Evolutionary conservation across 2,888 invertebrate genomes (phyloP), one percentile per base, ranked within the genome.

Genomic region (Drosophila birchii): DNA sequence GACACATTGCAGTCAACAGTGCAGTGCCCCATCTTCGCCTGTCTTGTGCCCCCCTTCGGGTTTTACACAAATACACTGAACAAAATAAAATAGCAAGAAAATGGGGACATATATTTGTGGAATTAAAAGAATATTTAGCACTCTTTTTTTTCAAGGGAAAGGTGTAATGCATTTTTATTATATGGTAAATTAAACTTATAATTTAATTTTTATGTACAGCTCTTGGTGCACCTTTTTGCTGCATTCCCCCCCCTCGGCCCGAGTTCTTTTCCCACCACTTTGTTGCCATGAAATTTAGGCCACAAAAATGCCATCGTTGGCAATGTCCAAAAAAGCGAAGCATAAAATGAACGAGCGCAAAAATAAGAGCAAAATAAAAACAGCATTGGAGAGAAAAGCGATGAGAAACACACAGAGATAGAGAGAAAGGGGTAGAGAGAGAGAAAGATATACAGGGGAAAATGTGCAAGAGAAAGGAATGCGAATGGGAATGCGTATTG

Each of bases 241-340:
- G 26, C 34, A 26, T n/a, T n/a, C n/a, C n/a, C 26, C 32, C 20
- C 34, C 16, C 34, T 5, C 32, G 5, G 2, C 20, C 41, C 36
- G 29, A 34, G 3, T 4, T 8, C 5, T 36, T 51, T 36, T 7
- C 18, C 41, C 29, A 4, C 26, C 38, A 26, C 56, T 59, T 39
- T 43, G 60, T 64, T 79, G 77, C 74, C 72, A 69, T 75, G 80
- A 81, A 81, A 85, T 85, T 83, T 86, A 86, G 88, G 89, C 88
- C 89, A 89, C 86, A 86, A 86, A 88, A 88, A 87, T 84, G 86
- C 79, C 87, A 86, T 78, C 82, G 82, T 76, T 81, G 80, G 82
- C 86, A 86, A 75, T 83, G 86, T 86, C 78, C 86, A 86, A 83
- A 86, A 81, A 76, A 72, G 59, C 57, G 49, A 62, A 79, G 66